These are phyloP conservation scores for Cinclus cinclus DNA, from an alignment of 2,113 vertebrate genomes.

Conservation along the genomic window DNA sequence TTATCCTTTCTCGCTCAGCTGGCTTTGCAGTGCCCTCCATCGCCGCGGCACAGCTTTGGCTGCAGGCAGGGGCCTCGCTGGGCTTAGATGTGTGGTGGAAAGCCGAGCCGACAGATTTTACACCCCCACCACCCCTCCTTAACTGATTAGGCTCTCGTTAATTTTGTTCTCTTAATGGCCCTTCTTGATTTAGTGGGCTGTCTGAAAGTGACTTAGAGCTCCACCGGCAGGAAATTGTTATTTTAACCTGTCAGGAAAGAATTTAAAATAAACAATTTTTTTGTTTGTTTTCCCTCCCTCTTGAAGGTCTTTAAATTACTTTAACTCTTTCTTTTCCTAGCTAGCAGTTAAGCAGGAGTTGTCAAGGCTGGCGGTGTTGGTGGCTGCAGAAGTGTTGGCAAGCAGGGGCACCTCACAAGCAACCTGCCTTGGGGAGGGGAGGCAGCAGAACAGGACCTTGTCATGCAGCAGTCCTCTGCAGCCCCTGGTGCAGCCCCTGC, in stretches of 20 bases:
- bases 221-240: conserved; percentile 87
- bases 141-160: conserved; percentile 29
- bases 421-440: not conserved
- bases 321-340: conserved; percentile 26
- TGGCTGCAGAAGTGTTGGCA: not conserved
- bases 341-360: not conserved
- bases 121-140: not conserved
- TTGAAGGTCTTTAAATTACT: not conserved
- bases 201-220: conserved; percentile 44
- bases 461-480: not conserved
- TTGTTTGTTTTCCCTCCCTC: not conserved
- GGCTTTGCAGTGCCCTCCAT: not conserved
- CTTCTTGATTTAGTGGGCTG: conserved; percentile 62
- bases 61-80: rapidly evolving
- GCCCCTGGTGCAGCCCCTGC: rapidly evolving
- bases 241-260: conserved; percentile 88
- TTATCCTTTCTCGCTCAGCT: not conserved
- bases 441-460: not conserved
- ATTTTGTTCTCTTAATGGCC: conserved; percentile 49
- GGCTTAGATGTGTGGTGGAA: not conserved
- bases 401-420: rapidly evolving
- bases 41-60: not conserved
- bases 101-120: conserved; percentile 39
- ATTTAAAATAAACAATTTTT: conserved; percentile 57
- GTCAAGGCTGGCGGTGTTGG: not conserved